Percentiles rank a stretch among this genome's conserved stretches.
Evolutionary conservation across 2,113 vertebrate species (phyloP).

Genomic region (Etheostoma cragini): DNA sequence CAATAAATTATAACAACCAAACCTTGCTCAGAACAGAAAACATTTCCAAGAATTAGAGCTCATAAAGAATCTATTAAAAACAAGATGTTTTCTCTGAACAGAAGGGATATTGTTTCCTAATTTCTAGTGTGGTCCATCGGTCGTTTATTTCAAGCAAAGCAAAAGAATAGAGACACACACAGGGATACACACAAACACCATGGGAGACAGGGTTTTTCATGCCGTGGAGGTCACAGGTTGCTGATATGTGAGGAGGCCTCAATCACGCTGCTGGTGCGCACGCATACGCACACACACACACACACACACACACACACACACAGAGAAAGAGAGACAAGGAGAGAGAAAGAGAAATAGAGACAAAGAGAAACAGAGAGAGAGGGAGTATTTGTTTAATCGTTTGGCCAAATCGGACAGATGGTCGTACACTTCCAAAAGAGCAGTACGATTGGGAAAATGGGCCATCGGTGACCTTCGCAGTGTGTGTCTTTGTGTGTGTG

Average conservation of each 20-base stretch:
- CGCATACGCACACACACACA: neutral
- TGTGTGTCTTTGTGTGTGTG: conserved; percentile 48
- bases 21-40: conserved; percentile 61
- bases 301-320: too few relatives aligned
- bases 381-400: conserved; percentile 76
- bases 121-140: conserved; percentile 41
- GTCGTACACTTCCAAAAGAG: conserved; percentile 80
- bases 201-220: conserved; percentile 38
- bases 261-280: conserved; percentile 10
- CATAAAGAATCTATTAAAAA: conserved; percentile 72
- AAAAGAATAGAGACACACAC: conserved; percentile 9
- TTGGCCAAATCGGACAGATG: conserved; percentile 85
- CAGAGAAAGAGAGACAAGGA: neutral
- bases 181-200: neutral
- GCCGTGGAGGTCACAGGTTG: conserved; percentile 60
- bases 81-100: conserved; percentile 59
- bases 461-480: conserved; percentile 72
- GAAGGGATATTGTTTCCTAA: conserved; percentile 55
- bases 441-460: conserved; percentile 71
- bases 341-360: conserved; percentile 20
- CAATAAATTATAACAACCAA: conserved; percentile 63
- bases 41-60: conserved; percentile 63
- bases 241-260: conserved; percentile 31
- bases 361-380: conserved; percentile 28
- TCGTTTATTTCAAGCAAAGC: conserved; percentile 39